Evolutionary conservation across 2,888 invertebrate genomes (phyloP), one percentile per base, ranked within the genome.

Genomic region (Hedya salicella): DNA sequence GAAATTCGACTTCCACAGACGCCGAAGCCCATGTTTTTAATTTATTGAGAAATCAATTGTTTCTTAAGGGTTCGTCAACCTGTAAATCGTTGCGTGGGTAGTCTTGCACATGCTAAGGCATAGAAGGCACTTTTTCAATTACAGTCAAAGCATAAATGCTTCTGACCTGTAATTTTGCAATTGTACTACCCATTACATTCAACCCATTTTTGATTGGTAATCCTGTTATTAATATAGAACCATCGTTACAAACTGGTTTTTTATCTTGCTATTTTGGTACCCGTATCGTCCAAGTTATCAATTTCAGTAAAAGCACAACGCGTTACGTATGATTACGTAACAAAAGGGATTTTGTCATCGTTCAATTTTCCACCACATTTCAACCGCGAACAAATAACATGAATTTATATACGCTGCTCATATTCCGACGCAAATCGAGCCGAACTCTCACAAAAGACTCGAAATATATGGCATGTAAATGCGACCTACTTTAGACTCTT

Each of bases 101-200:
- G 66, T 70, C 68, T 81, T 76, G 73, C 75, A 71, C 71, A 75
- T 68, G 68, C 39, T 70, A 71, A 70, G 68, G 68, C 79, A 71
- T 75, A 74, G 72, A 72, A 77, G 72, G 40, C 69, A 67, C 67
- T 78, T 81, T 77, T 80, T 79, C 82, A 84, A 86, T 88, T 85
- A 86, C 77, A 73, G 66, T 75, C 72, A 71, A 68, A 70, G 67
- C 63, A 68, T 70, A 71, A 74, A 71, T 67, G 69, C 64, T 68
- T 65, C 63, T 69, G 73, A 73, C 72, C 79, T 85, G 79, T 86
- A 85, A 88, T 88, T 85, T 84, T 68, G 77, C 76, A 75, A 76
- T 82, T 86, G 80, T 40, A 30, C 14, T 40, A 40, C 57, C 44
- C 17, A 17, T 79, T 75, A 73, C 17, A 13, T 39, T 39, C 16